These are phyloP conservation scores for Cheiracanthium punctorium DNA, from an alignment of 2,888 invertebrate genomes.

Conservation along the genomic window DNA sequence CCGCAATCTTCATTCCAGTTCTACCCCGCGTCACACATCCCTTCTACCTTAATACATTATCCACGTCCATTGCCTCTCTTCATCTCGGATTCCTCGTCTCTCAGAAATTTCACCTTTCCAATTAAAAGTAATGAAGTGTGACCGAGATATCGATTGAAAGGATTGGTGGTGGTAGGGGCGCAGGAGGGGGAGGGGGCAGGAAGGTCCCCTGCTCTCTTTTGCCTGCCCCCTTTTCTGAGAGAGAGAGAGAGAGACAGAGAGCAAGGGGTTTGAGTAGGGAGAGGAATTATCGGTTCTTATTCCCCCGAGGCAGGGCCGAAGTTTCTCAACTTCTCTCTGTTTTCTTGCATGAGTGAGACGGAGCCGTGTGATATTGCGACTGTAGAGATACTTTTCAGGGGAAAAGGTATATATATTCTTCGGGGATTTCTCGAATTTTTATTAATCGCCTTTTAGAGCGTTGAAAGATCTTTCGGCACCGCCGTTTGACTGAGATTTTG, in stretches of 20 bases:
- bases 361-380: not conserved
- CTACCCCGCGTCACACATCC: slow-evolving; percentile 5
- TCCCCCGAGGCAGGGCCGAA: slow-evolving; percentile 33
- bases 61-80: not conserved
- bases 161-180: too few relatives aligned
- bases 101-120: slow-evolving; percentile 36
- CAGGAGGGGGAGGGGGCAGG: not conserved
- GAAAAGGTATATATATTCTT: not conserved
- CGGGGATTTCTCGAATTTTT: not conserved
- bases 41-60: too few relatives aligned
- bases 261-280: slow-evolving; percentile 26
- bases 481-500: not conserved
- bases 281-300: slow-evolving; percentile 62
- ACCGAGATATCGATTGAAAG: slow-evolving; percentile 50
- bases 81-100: not conserved
- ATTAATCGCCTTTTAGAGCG: not conserved
- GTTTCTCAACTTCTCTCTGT: slow-evolving; percentile 39
- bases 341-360: slow-evolving; percentile 37
- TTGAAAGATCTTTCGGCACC: not conserved
- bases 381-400: not conserved
- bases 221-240: not conserved
- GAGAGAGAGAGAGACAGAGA: too few relatives aligned
- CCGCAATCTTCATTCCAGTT: slow-evolving; percentile 6
- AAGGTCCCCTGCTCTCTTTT: not conserved
- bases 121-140: slow-evolving; percentile 68